A percentile compares a stretch with the other conserved stretches of the same genome.
Evolutionary conservation across 2,797 vertebrate species (phyloP).

Genomic region (Thunnus albacares): DNA sequence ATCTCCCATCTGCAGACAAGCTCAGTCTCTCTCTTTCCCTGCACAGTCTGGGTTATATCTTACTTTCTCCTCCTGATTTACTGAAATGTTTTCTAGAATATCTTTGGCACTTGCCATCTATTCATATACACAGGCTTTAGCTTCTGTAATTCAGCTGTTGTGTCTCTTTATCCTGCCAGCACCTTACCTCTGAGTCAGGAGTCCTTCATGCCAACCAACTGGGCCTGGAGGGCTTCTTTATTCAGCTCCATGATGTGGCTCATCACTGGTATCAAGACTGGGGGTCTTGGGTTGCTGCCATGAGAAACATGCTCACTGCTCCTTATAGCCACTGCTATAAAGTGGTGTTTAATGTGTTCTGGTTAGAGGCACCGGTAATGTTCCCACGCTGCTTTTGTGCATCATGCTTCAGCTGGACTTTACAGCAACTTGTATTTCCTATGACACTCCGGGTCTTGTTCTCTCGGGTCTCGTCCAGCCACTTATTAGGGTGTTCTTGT

Average conservation of each 20-base stretch:
- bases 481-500: conserved; percentile 6
- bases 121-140: conserved; percentile 17
- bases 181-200: conserved; percentile 61
- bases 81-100: neutral
- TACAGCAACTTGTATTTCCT: conserved; percentile 21
- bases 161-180: conserved; percentile 43
- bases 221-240: conserved; percentile 47
- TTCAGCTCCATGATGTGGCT: conserved; percentile 60
- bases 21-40: conserved; percentile 10
- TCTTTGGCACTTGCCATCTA: conserved; percentile 43
- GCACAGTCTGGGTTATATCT: neutral
- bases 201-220: conserved; percentile 39
- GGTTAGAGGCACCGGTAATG: conserved; percentile 13
- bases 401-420: conserved; percentile 8
- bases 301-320: conserved; percentile 45
- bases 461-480: conserved; percentile 3
- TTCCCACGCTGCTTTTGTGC: conserved; percentile 1
- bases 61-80: neutral
- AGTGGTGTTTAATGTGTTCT: conserved; percentile 38
- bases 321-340: conserved; percentile 29
- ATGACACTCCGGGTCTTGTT: neutral
- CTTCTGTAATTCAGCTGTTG: conserved; percentile 45
- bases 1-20: neutral
- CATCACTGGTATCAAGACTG: conserved; percentile 51
- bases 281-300: conserved; percentile 56